Conservation (phyloP, 2,113 vertebrate genomes). For the Reinhardtius hippoglossoides region DNA sequence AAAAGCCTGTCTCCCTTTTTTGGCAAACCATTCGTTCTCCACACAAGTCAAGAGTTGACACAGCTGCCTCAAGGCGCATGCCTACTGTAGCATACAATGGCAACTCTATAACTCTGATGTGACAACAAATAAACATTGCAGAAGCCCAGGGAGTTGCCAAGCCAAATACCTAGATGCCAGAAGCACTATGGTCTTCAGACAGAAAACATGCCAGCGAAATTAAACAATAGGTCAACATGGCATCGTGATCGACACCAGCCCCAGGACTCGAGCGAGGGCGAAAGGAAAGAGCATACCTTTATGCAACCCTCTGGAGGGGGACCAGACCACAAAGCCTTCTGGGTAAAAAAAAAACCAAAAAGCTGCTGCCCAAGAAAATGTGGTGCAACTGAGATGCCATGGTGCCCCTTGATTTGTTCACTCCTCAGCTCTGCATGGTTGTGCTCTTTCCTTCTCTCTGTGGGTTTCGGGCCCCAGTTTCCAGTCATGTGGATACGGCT, state of each 20-base stretch:
- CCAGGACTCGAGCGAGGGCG: slow-evolving; percentile 38
- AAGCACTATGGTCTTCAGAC: slow-evolving; percentile 56
- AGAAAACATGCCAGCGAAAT: slow-evolving; percentile 76
- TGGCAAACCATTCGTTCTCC: slow-evolving; percentile 45
- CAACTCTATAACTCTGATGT: slow-evolving; percentile 77
- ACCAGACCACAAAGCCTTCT: slow-evolving; percentile 73
- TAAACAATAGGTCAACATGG: slow-evolving; percentile 76
- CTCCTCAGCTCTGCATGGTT: slow-evolving; percentile 50
- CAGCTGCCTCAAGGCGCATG: slow-evolving; percentile 74
- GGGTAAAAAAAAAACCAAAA: slow-evolving; percentile 55
- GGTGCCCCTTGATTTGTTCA: slow-evolving; percentile 65
- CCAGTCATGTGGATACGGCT: slow-evolving; percentile 57
- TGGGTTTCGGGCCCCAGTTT: slow-evolving; percentile 54
- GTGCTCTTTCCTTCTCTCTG: slow-evolving; percentile 63
- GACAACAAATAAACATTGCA: slow-evolving; percentile 84
- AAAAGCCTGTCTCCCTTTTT: slow-evolving; percentile 44
- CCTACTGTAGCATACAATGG: slow-evolving; percentile 53
- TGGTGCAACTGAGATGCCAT: slow-evolving; percentile 70
- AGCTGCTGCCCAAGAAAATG: slow-evolving; percentile 62
- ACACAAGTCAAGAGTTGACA: slow-evolving; percentile 73
- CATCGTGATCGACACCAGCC: slow-evolving; percentile 71
- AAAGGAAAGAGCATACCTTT: slow-evolving; percentile 58
- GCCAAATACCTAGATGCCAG: slow-evolving; percentile 75
- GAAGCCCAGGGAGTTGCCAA: slow-evolving; percentile 71
- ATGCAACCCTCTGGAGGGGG: slow-evolving; percentile 65